These are phyloP conservation scores for Sebastes baramenuke DNA, from an alignment of 2,797 vertebrate species.

Conservation along the genomic window DNA sequence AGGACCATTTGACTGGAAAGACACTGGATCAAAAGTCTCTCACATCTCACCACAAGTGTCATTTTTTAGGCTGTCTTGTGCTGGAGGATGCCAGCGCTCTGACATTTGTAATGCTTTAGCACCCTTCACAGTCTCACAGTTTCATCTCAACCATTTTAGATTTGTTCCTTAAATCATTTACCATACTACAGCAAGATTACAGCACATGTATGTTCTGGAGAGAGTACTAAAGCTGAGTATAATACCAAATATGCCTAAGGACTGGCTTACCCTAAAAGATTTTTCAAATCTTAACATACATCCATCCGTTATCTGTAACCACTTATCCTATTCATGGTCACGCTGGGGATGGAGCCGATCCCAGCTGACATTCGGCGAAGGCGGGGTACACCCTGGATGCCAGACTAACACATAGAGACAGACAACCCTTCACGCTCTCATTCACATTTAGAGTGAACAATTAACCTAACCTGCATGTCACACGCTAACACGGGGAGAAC, in stretches of 20 bases:
- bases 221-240: conserved; percentile 1
- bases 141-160: background rate
- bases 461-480: no score
- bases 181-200: conserved; percentile 6
- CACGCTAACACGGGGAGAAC: no score
- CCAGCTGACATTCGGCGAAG: no score
- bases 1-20: conserved; percentile 51
- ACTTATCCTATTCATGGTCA: no score
- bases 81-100: background rate
- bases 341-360: accelerated
- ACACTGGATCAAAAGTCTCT: conserved; percentile 50
- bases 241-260: conserved; percentile 11
- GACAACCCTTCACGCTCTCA: no score
- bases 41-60: conserved; percentile 14
- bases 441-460: no score
- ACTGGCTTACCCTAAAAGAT: no score
- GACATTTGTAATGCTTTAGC: conserved; percentile 15
- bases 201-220: background rate
- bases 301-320: no score
- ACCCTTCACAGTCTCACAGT: background rate
- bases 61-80: conserved; percentile 17
- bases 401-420: no score
- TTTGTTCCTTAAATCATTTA: conserved; percentile 15
- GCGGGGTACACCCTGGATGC: no score
- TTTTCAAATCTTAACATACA: no score